Evolutionary conservation across 2,113 vertebrate genomes (phyloP).

Genomic region (Solea solea): DNA sequence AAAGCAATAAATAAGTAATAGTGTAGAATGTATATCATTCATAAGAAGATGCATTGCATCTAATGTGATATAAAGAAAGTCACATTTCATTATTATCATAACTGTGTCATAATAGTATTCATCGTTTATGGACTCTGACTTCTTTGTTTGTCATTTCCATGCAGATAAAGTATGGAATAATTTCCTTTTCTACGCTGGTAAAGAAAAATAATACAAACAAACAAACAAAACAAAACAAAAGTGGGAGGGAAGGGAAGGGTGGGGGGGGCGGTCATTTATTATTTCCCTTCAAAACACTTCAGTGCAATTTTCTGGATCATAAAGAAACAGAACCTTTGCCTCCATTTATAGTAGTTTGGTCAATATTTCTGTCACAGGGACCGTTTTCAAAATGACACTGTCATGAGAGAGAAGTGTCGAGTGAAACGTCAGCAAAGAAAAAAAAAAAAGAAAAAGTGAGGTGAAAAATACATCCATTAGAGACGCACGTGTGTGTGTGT

Average conservation of each 20-base stretch:
- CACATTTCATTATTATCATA: too few species aligned
- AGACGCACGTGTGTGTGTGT: slow-evolving; percentile 8
- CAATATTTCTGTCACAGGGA: slow-evolving; percentile 66
- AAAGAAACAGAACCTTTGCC: slow-evolving; percentile 46
- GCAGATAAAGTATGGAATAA: too few species aligned
- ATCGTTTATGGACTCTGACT: too few species aligned
- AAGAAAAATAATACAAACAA: too few species aligned
- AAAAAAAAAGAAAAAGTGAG: slow-evolving; percentile 33
- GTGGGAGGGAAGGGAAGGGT: too few species aligned
- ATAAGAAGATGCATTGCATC: too few species aligned
- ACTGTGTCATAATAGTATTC: too few species aligned
- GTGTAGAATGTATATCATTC: too few species aligned
- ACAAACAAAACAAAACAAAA: slow-evolving; percentile 2
- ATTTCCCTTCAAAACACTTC: slow-evolving; percentile 44
- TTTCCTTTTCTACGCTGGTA: too few species aligned
- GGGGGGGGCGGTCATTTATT: slow-evolving; percentile 13
- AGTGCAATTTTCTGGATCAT: slow-evolving; percentile 62
- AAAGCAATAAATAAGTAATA: too few species aligned
- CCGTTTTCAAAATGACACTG: slow-evolving; percentile 56
- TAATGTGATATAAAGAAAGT: too few species aligned
- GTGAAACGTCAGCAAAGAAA: slow-evolving; percentile 30
- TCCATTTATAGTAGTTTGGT: slow-evolving; percentile 48
- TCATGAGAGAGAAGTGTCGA: slow-evolving; percentile 43
- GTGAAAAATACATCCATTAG: slow-evolving; percentile 52
- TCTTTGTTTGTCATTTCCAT: too few species aligned